Percentiles rank a stretch among this genome's conserved stretches.
Conservation (phyloP, 2,888 invertebrate genomes). For the Augochlorella aurata region DNA sequence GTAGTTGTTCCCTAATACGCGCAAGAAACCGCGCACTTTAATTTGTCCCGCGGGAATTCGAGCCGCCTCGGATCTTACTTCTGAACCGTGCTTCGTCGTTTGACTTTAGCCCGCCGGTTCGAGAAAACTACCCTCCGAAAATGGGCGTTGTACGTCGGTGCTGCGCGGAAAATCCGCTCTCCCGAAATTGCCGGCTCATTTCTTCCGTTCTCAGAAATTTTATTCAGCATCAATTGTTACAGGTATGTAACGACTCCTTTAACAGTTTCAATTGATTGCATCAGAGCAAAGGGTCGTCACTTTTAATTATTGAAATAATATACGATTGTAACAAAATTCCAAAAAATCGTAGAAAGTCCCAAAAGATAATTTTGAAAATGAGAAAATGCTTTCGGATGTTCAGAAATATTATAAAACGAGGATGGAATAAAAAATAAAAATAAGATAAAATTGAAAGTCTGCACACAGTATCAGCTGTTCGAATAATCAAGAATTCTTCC, state of each 20-base stretch:
- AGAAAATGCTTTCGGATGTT: background rate
- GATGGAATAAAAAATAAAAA: background rate
- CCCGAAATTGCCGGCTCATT: too few species aligned
- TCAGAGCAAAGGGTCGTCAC: too few species aligned
- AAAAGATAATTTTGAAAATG: background rate
- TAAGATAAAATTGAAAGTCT: too few species aligned
- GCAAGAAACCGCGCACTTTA: slow-evolving; percentile 60
- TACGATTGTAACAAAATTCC: background rate
- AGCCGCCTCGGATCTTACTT: slow-evolving; percentile 39
- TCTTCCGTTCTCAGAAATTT: too few species aligned
- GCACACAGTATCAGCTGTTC: too few species aligned
- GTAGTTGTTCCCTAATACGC: slow-evolving; percentile 68
- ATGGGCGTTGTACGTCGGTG: background rate
- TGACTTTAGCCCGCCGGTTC: slow-evolving; percentile 26
- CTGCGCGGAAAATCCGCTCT: too few species aligned
- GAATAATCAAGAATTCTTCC: too few species aligned
- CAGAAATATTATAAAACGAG: background rate
- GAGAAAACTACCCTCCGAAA: background rate
- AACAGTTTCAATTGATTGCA: too few species aligned
- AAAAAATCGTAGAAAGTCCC: background rate
- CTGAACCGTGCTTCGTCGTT: background rate
- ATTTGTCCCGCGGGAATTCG: slow-evolving; percentile 57
- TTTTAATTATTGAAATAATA: too few species aligned
- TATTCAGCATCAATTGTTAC: too few species aligned
- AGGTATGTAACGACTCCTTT: too few species aligned